Evolutionary conservation across 2,797 vertebrate species (phyloP).

Genomic region (Cryptoblepharus egeriae): DNA sequence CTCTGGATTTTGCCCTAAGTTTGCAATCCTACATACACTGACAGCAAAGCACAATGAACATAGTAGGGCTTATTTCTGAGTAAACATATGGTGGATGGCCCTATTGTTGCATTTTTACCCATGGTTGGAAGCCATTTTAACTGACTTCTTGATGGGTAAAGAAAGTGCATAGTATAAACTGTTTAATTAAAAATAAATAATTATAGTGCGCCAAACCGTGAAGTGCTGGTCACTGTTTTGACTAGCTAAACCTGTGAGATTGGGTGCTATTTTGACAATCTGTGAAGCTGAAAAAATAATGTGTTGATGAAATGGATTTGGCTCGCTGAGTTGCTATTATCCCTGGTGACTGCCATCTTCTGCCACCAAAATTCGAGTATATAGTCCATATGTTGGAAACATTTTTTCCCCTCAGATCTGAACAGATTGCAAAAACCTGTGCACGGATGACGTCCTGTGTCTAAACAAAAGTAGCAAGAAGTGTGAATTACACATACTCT

Average conservation of each 20-base stretch:
- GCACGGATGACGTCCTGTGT: background rate
- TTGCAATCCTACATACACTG: no score
- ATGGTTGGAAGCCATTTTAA: no score
- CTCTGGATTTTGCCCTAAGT: no score
- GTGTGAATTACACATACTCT: slow-evolving; percentile 13
- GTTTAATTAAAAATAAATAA: slow-evolving; percentile 1
- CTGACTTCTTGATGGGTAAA: no score
- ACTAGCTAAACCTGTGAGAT: slow-evolving; percentile 47
- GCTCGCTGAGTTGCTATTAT: background rate
- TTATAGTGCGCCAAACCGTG: slow-evolving; percentile 30
- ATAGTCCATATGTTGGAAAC: slow-evolving; percentile 27
- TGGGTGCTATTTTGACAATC: slow-evolving; percentile 37
- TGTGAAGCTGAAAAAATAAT: slow-evolving; percentile 15
- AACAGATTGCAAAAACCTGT: slow-evolving; percentile 21
- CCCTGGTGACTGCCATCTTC: background rate
- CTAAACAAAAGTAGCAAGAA: slow-evolving; percentile 29
- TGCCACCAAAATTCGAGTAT: background rate
- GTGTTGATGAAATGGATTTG: slow-evolving; percentile 37
- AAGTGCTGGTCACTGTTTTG: slow-evolving; percentile 29
- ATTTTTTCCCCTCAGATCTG: background rate
- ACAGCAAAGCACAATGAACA: no score
- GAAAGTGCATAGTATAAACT: slow-evolving; percentile 4
- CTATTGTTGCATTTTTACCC: no score
- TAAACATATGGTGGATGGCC: no score
- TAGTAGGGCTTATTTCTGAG: no score